Evolutionary conservation across 2,888 invertebrate genomes (phyloP).

Genomic region (Drosophila mulleri): DNA sequence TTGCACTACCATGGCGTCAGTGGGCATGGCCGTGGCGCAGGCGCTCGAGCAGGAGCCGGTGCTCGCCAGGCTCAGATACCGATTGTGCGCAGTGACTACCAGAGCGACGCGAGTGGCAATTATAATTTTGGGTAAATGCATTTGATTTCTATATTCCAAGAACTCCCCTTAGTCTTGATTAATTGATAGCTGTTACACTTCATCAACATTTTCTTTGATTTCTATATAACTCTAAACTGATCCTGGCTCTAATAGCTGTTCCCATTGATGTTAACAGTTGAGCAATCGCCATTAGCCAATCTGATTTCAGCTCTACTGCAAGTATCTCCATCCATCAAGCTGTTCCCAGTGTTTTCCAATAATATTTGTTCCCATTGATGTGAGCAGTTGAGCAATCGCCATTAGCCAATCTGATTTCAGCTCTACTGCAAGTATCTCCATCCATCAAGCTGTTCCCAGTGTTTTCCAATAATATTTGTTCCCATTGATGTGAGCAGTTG

Average conservation of each 20-base stretch:
- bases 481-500: neutral
- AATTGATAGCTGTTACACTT: no score
- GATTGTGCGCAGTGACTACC: conserved; percentile 87
- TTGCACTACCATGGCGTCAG: conserved; percentile 77
- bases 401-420: neutral
- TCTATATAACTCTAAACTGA: neutral
- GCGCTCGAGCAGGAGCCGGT: neutral
- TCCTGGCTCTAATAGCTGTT: neutral
- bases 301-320: no score
- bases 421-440: no score
- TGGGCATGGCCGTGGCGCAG: conserved; percentile 20
- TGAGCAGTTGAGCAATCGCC: no score
- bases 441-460: no score
- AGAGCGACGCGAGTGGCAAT: conserved; percentile 88
- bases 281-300: no score
- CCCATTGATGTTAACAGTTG: neutral
- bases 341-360: no score
- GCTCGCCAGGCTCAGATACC: conserved; percentile 85
- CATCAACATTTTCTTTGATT: neutral
- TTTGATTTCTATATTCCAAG: no score
- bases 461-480: no score
- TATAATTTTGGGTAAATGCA: conserved; percentile 87
- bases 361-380: neutral
- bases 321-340: no score
- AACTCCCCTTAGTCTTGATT: neutral